These are phyloP conservation scores for Pygoscelis adeliae DNA, from an alignment of 2,113 vertebrate species.

Conservation along the genomic window DNA sequence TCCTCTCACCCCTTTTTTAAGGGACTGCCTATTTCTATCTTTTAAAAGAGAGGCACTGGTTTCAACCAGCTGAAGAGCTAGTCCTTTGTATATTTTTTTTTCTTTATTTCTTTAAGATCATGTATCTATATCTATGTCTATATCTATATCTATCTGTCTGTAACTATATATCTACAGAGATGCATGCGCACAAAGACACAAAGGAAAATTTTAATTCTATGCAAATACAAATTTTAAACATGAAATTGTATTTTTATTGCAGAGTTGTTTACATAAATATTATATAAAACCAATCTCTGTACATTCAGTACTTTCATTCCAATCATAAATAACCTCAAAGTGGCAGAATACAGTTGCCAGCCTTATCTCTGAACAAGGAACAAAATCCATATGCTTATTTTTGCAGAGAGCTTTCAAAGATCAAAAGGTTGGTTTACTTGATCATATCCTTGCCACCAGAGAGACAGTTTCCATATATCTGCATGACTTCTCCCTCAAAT, in stretches of 20 bases:
- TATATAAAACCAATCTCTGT: neutral
- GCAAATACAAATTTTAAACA: neutral
- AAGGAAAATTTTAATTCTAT: neutral
- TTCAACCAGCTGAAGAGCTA: neutral
- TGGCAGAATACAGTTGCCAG: neutral
- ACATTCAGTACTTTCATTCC: neutral
- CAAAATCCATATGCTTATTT: neutral
- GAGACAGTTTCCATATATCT: neutral
- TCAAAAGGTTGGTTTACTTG: neutral
- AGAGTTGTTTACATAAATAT: neutral
- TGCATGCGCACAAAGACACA: neutral
- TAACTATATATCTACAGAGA: neutral
- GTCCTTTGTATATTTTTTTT: neutral
- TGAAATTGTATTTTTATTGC: neutral
- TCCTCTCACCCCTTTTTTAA: neutral
- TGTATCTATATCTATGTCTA: neutral
- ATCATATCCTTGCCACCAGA: neutral
- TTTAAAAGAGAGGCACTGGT: neutral
- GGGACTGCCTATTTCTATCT: rapidly evolving
- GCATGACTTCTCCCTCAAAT: neutral
- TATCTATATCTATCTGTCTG: neutral
- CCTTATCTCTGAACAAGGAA: neutral
- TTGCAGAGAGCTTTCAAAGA: neutral
- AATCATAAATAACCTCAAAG: neutral
- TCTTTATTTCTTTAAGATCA: neutral